These are phyloP conservation scores for Pollenia angustigena DNA, from an alignment of 2,888 invertebrate genomes.

Conservation along the genomic window DNA sequence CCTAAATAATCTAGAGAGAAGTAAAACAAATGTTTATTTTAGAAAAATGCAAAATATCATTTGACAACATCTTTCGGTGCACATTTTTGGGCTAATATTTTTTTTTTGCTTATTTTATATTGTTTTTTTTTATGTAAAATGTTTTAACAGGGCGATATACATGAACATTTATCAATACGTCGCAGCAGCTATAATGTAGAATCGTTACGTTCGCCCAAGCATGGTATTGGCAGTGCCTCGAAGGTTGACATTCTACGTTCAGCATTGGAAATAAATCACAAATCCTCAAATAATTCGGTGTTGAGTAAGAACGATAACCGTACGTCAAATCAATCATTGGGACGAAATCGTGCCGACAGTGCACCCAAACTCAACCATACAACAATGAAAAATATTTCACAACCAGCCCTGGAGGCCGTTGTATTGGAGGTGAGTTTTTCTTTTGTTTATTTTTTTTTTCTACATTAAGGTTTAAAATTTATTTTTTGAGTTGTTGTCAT, in stretches of 20 bases:
- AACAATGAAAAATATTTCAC: conserved; percentile 87
- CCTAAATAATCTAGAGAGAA: not conserved
- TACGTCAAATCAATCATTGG: conserved; percentile 87
- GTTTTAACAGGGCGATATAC: conserved; percentile 82
- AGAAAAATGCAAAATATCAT: not conserved
- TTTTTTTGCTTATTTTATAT: conserved; percentile 17
- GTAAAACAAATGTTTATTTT: conserved; percentile 13
- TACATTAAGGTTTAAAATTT: not conserved
- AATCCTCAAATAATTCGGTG: conserved; percentile 85
- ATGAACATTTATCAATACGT: conserved; percentile 84
- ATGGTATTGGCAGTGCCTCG: conserved; percentile 84
- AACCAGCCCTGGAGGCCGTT: conserved; percentile 85
- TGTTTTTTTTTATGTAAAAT: conserved; percentile 39
- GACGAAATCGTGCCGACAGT: conserved; percentile 86
- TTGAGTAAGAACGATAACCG: conserved; percentile 84
- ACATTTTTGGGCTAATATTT: not conserved
- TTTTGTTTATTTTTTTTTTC: conserved; percentile 12
- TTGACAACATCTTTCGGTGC: not conserved
- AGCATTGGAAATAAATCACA: conserved; percentile 88
- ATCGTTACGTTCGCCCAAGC: conserved; percentile 80
- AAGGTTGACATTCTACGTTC: conserved; percentile 89
- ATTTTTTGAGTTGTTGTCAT: not conserved
- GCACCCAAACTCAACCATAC: conserved; percentile 86
- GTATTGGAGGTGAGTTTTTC: conserved; percentile 85
- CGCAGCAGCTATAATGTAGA: conserved; percentile 84